Base-by-base conservation (phyloP, 2,888 invertebrate genomes). In the Amiota communis region DNA sequence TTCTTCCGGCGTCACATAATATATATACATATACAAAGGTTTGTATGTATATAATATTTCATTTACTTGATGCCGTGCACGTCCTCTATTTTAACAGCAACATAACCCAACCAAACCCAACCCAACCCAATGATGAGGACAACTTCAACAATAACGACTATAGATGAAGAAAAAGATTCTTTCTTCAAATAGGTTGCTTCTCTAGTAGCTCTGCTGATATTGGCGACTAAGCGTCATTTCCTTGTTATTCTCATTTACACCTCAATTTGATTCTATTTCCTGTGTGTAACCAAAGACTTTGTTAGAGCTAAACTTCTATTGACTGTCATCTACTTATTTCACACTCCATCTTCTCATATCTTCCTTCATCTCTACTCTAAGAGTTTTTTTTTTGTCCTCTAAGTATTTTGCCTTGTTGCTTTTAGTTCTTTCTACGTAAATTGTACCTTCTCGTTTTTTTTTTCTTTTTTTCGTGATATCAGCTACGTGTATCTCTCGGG, bases 181-280 rank as follows among this genome's bases (percentile, higher is more conserved):
- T 36, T 36, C 8, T 36, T 2, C 36, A 36, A 36, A 36, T 46
- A 20, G 15, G 17, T 57, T 70, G 2, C 23, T 63, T 63, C 65
- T 46, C 65, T 48, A 59, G 13, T 51, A n/a, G 12, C 53, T 12
- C 15, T 20, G 11, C 20, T 15, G n/a, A 15, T 69, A 51, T 51
- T 64, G 48, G 71, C 47, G 10, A 57, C 63, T 70, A 65, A 65
- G 48, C 67, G 51, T 20, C 67, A 53, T 68, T 53, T 68, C 53
- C 67, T 68, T 68, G 81, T 81, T 80, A 79, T 77, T 79, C 79
- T 79, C 85, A 85, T 86, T 86, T 86, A 83, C 85, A 84, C 83
- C 83, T 86, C 83, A 85, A 86, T 86, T 86, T 85, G 80, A 84
- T 85, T 86, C 81, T 79, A 84, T 86, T 84, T 83, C 80, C 86